Evolutionary conservation across 2,797 vertebrate species (phyloP).

Genomic region (Characodon lateralis): DNA sequence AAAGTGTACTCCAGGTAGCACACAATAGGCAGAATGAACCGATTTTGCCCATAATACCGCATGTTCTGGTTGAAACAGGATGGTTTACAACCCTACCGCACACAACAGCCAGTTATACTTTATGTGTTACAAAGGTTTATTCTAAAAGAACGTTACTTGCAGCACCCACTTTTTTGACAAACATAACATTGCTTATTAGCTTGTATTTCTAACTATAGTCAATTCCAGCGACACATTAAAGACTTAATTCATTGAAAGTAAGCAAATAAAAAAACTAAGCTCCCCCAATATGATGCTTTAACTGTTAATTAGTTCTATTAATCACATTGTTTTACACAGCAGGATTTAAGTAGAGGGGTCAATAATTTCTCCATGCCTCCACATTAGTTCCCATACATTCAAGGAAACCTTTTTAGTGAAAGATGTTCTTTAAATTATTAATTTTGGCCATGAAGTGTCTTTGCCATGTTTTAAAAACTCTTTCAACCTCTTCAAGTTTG

Average conservation of each 20-base stretch:
- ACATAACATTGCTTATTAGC: background rate
- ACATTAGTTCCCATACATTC: background rate
- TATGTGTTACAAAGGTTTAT: background rate
- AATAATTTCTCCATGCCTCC: background rate
- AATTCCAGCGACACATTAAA: background rate
- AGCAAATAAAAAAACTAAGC: background rate
- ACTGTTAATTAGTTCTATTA: background rate
- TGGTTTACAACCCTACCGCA: background rate
- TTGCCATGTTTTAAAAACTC: background rate
- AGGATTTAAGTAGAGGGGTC: background rate
- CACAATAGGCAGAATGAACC: background rate
- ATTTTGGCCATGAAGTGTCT: background rate
- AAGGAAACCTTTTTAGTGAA: too few relatives aligned
- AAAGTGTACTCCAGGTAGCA: background rate
- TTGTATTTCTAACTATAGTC: background rate
- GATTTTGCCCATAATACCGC: too few relatives aligned
- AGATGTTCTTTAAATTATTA: background rate
- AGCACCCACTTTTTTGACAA: too few relatives aligned
- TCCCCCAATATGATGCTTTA: background rate
- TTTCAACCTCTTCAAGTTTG: conserved; percentile 3
- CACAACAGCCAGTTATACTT: background rate
- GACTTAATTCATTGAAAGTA: background rate
- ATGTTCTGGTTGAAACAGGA: too few relatives aligned
- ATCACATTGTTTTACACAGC: background rate
- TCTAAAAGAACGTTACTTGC: background rate